Base-by-base conservation (phyloP, 2,888 invertebrate genomes). In the Callyntrura guangdongensis region DNA sequence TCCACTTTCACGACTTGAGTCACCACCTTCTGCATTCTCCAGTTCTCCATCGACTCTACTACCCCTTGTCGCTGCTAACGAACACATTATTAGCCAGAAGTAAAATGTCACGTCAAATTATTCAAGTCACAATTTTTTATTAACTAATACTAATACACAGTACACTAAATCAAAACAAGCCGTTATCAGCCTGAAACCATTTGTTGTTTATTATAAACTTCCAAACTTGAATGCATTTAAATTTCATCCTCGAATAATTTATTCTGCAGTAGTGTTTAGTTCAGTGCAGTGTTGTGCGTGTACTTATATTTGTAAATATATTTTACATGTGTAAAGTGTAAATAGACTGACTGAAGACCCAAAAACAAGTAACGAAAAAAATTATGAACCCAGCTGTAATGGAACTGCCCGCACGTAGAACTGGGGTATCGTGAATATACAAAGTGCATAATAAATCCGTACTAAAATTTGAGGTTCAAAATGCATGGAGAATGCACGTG, bases 1-100 rank as follows among this genome's bases (percentile, higher is more conserved):
- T 9, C 87, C 81, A 69, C 81, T 87, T 69, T 81, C 81, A 14
- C 81, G 49, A 27, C 67, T 81, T 20, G 87, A 87, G 22, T 87
- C 81, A 11, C 87, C 87, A 8, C 47, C 85, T 17, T 36, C 36
- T 6, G 17, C 72, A 6, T 67, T 53, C 14, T 49, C 67, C 67
- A 67, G 67, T 36, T 64, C 25, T 64, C 64, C 14, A 5, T 25
- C 14, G 22, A 2, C 25, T n/a, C n/a, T n/a, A n/a, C n/a, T n/a
- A n/a, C n/a, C n/a, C n/a, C n/a, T n/a, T n/a, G n/a, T n/a, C 27
- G 4, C 27, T 67, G 36, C 27, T 27, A 27, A 67, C 27, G 67
- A 17, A 14, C 67, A 27, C 67, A 67, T 67, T 2, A 1, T 27
- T 67, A 0, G n/a, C 0, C 0, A 27, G 3, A 36, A 14, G 20